Conservation (phyloP, 2,888 invertebrate species). For the Plagodis pulveraria region DNA sequence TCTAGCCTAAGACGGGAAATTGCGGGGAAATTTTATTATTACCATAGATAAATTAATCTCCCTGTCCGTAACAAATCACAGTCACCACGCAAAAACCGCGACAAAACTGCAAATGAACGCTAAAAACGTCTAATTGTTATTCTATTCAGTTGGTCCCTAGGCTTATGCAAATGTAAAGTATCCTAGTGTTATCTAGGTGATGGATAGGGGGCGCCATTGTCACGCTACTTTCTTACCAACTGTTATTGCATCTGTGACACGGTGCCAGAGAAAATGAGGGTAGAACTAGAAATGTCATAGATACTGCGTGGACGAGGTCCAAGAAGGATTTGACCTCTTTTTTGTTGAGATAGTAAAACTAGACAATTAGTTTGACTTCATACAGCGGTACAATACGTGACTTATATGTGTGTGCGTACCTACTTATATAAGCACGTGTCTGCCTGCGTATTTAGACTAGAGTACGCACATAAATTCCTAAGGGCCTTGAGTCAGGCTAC, state of each 20-base stretch:
- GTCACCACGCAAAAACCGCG: constrained; percentile 17
- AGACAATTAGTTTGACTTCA: no score
- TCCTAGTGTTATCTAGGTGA: constrained; percentile 72
- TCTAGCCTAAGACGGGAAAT: no score
- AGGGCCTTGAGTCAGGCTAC: no score
- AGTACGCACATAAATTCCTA: no score
- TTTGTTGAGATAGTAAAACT: neutral
- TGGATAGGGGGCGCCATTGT: constrained; percentile 61
- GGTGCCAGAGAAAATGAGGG: constrained; percentile 24
- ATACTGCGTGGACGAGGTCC: constrained; percentile 26
- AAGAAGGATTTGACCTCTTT: constrained; percentile 30
- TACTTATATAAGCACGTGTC: no score
- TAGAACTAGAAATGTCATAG: constrained; percentile 22
- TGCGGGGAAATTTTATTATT: neutral
- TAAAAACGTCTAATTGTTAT: constrained; percentile 32
- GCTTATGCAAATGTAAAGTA: constrained; percentile 69
- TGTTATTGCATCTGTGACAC: constrained; percentile 25
- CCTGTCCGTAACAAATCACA: constrained; percentile 9
- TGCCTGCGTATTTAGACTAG: no score
- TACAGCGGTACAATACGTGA: no score
- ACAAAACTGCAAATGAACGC: constrained; percentile 25
- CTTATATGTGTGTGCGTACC: no score
- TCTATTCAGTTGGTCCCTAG: constrained; percentile 32
- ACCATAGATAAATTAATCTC: constrained; percentile 1
- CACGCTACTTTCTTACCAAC: constrained; percentile 48